These are phyloP conservation scores for Drosophila nigrodunni DNA, from an alignment of 1,140 invertebrate genomes.

Conservation along the genomic window DNA sequence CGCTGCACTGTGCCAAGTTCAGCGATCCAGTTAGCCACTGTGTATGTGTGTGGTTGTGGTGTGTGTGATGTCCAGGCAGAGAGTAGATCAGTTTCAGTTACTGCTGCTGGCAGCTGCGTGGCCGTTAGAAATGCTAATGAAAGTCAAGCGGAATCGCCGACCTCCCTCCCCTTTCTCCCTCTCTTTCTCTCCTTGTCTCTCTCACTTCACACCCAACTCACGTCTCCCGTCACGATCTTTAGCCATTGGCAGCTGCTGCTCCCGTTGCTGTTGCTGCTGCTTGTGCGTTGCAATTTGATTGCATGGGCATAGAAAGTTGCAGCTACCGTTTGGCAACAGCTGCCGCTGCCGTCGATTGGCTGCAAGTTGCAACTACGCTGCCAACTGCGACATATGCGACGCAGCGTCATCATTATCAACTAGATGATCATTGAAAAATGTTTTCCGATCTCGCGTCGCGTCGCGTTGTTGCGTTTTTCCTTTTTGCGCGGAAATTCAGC, in stretches of 20 bases:
- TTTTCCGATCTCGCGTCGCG: slow-evolving; percentile 39
- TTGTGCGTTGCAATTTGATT: slow-evolving; percentile 75
- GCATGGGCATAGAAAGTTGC: slow-evolving; percentile 78
- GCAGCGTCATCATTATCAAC: slow-evolving; percentile 19
- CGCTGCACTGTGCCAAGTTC: slow-evolving; percentile 27
- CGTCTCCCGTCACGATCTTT: slow-evolving; percentile 37
- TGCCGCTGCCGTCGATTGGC: slow-evolving; percentile 31
- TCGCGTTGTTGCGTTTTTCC: slow-evolving; percentile 35
- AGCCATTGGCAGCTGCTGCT: slow-evolving; percentile 55
- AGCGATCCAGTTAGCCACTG: slow-evolving; percentile 39
- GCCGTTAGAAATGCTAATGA: slow-evolving; percentile 83
- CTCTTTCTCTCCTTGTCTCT: too few relatives aligned
- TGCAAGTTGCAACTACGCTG: not conserved
- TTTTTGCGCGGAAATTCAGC: slow-evolving; percentile 71
- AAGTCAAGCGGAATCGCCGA: slow-evolving; percentile 62
- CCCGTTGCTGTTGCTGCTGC: slow-evolving; percentile 36
- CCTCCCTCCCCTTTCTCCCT: not conserved
- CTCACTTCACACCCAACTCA: too few relatives aligned
- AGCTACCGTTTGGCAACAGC: slow-evolving; percentile 73
- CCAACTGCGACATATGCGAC: slow-evolving; percentile 55
- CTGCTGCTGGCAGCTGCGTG: slow-evolving; percentile 74
- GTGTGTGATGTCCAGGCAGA: slow-evolving; percentile 34
- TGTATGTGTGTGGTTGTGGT: slow-evolving; percentile 8
- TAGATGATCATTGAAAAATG: slow-evolving; percentile 13
- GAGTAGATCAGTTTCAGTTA: slow-evolving; percentile 41